These are phyloP conservation scores for Aegithalos caudatus DNA, from an alignment of 2,113 vertebrate species.

Conservation along the genomic window DNA sequence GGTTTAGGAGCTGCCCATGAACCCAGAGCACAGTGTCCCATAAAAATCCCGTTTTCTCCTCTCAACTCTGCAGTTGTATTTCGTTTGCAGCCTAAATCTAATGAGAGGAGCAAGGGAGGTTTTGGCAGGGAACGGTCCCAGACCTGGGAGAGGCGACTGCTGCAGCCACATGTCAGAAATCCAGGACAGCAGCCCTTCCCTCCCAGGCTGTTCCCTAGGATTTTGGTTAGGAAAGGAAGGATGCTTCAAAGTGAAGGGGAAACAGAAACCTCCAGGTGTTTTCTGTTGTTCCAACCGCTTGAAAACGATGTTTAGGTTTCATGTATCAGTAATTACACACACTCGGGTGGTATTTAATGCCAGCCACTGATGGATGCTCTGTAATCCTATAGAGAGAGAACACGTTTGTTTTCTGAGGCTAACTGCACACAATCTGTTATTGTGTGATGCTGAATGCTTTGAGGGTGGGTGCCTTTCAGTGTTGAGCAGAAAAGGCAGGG, in stretches of 20 bases:
- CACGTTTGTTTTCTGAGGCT: slow-evolving; percentile 49
- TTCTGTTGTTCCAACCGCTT: neutral
- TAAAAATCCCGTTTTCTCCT: neutral
- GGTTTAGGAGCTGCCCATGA: slow-evolving; percentile 3
- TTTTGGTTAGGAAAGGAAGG: neutral
- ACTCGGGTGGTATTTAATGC: neutral
- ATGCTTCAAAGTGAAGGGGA: neutral
- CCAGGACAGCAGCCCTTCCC: neutral
- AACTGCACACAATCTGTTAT: slow-evolving; percentile 52
- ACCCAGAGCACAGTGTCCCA: neutral
- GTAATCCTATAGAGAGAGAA: neutral
- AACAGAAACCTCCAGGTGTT: neutral
- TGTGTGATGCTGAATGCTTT: slow-evolving; percentile 11
- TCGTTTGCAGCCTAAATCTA: neutral
- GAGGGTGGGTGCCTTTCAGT: slow-evolving; percentile 44
- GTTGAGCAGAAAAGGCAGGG: slow-evolving; percentile 29
- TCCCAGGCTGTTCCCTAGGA: neutral
- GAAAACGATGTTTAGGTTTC: neutral
- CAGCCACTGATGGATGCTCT: slow-evolving; percentile 37
- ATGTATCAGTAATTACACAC: neutral
- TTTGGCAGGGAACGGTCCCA: neutral
- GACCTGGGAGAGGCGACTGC: neutral
- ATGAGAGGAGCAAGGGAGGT: neutral
- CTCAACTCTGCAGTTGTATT: neutral
- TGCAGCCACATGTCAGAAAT: neutral